Conservation (phyloP, 1,140 invertebrate species). For the Atta cephalotes region DNA sequence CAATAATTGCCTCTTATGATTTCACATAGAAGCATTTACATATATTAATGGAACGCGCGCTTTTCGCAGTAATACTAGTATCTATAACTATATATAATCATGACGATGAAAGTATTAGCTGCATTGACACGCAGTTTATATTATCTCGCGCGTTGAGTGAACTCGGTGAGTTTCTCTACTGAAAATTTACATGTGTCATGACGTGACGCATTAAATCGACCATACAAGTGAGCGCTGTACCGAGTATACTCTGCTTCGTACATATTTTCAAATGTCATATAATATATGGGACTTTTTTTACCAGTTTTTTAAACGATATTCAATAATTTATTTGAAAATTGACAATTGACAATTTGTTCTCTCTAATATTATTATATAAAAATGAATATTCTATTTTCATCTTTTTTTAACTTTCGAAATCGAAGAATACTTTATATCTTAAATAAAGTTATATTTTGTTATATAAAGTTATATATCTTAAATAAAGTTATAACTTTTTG, state of each 20-base stretch:
- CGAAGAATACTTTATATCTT: background rate
- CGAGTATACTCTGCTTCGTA: too few species aligned
- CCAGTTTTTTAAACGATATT: background rate
- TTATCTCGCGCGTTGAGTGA: background rate
- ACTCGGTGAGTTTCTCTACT: slow-evolving; percentile 5
- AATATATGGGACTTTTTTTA: background rate
- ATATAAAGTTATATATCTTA: too few species aligned
- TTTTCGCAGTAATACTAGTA: background rate
- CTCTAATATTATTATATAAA: background rate
- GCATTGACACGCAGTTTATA: slow-evolving; percentile 28
- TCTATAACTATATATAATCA: slow-evolving; percentile 9
- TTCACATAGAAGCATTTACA: background rate
- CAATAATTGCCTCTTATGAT: background rate
- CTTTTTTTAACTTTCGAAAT: background rate
- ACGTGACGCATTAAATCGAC: slow-evolving; percentile 14
- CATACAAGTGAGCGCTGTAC: background rate
- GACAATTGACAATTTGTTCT: background rate
- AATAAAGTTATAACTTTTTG: background rate
- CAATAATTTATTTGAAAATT: background rate
- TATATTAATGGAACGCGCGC: background rate
- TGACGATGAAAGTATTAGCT: background rate
- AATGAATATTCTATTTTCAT: background rate
- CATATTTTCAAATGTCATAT: background rate
- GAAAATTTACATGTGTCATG: slow-evolving; percentile 32
- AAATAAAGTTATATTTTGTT: background rate